Evolutionary conservation across 2,797 vertebrate genomes (phyloP), one percentile per base, ranked within the genome.

Genomic region (Gallinago stenura): DNA sequence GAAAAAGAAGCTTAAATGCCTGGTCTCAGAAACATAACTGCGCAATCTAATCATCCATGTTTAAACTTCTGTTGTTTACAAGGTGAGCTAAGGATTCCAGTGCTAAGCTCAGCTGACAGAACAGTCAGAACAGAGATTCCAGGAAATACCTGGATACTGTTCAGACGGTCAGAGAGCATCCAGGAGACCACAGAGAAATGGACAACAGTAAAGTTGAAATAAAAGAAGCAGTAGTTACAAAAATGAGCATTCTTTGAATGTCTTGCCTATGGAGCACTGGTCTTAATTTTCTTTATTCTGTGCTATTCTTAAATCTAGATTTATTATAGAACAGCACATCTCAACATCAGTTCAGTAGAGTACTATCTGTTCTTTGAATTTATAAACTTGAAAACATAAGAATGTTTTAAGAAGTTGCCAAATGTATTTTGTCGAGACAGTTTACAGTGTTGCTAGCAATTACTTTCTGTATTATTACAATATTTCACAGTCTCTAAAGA

Each of bases 51-150:
- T 39, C 2, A 5, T 48, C 43, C 15, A 0, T 64, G 50, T 93
- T 91, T 90, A 65, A 93, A 91, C 46, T 76, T 71, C 9, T 37
- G 41, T 78, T 80, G 79, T 94, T 96, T 83, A n/a, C 79, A 39
- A 65, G 72, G 65, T 68, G 79, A 96, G 39, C 72, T 78, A 3
- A 87, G 28, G 53, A 69, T 83, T 57, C 41, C 54, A 33, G 43
- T 33, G 45, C 75, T 79, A 37, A 94, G 25, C 71, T 57, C 66
- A 16, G 35, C 35, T n/a, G 45, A 60, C 1, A 22, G 87, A 89
- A 85, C 75, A 41, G 39, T 45, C 89, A 83, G 83, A 85, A 45
- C 60, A 43, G 69, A 69, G 64, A 50, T 94, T 95, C 84, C 57
- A 57, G 87, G 92, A 95, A 88, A 64, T 31, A 51, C 48, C 84